Conservation (phyloP, 2,113 vertebrate genomes). For the Corythornis cristatus region DNA sequence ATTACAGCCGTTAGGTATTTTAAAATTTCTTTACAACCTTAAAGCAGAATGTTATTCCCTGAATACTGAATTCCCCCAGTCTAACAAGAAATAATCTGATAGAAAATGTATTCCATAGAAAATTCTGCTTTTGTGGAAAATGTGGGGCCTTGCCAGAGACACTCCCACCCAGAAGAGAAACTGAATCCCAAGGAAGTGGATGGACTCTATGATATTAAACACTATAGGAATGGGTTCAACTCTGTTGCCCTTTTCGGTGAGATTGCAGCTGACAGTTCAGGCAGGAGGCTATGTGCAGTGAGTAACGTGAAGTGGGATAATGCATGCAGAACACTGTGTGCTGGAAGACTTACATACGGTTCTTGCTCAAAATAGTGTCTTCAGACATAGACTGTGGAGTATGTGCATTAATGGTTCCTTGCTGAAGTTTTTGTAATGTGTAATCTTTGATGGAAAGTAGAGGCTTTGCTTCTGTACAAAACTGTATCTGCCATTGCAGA, state of each 20-base stretch:
- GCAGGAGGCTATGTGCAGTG: conserved; percentile 50
- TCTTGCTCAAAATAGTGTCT: conserved; percentile 50
- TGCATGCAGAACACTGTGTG: conserved; percentile 48
- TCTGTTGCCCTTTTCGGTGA: conserved; percentile 17
- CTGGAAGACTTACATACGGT: conserved; percentile 43
- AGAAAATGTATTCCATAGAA: not conserved
- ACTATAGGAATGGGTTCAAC: conserved; percentile 14
- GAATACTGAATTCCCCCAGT: not conserved
- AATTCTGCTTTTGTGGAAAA: not conserved
- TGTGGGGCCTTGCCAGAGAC: not conserved
- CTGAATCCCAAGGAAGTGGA: not conserved
- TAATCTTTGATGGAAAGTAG: not conserved
- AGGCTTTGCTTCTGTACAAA: conserved; percentile 12
- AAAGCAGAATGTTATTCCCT: not conserved
- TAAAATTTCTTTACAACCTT: not conserved
- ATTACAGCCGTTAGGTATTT: not conserved
- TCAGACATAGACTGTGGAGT: conserved; percentile 29
- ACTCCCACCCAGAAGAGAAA: not conserved
- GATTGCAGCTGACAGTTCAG: conserved; percentile 61
- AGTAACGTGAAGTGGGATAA: conserved; percentile 57
- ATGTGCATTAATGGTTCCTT: conserved; percentile 20
- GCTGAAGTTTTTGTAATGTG: conserved; percentile 8
- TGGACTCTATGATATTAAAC: not conserved
- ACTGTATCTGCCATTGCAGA: not conserved
- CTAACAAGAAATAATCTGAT: not conserved